A percentile compares a stretch with the other conserved stretches of the same genome.
These are phyloP conservation scores for Helicoverpa armigera DNA, from an alignment of 1,140 invertebrate species.

Conservation along the genomic window DNA sequence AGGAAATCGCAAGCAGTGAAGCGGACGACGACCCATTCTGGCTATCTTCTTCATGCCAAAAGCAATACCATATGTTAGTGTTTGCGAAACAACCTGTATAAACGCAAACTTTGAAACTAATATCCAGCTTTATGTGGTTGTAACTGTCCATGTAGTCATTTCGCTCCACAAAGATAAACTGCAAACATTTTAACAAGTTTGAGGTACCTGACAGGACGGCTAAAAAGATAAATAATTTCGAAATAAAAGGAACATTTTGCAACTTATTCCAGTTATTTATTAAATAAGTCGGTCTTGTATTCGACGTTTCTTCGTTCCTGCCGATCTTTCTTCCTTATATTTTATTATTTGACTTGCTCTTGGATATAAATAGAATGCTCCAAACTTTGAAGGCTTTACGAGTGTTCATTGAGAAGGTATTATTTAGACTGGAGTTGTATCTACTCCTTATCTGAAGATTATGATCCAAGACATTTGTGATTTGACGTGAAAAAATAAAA, in stretches of 20 bases:
- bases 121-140: conserved; percentile 15
- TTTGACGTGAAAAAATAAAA: no score
- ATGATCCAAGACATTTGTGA: no score
- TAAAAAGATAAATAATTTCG: conserved; percentile 2
- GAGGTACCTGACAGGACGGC: neutral
- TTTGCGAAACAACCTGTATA: conserved; percentile 9
- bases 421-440: no score
- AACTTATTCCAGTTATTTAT: neutral
- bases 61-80: conserved; percentile 18
- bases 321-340: no score
- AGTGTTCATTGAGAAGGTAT: no score
- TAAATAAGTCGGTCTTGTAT: neutral
- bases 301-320: neutral
- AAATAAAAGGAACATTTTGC: neutral
- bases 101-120: conserved; percentile 27
- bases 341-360: no score
- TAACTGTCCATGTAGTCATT: conserved; percentile 24
- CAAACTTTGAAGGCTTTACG: no score
- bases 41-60: conserved; percentile 1
- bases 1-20: neutral
- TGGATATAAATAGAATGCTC: no score
- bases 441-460: no score
- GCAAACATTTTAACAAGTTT: neutral
- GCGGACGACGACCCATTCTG: neutral
- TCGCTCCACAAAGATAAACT: neutral